Evolutionary conservation across 2,888 invertebrate species (phyloP), one percentile per base, ranked within the genome.

Genomic region (Syrista parreyssii): DNA sequence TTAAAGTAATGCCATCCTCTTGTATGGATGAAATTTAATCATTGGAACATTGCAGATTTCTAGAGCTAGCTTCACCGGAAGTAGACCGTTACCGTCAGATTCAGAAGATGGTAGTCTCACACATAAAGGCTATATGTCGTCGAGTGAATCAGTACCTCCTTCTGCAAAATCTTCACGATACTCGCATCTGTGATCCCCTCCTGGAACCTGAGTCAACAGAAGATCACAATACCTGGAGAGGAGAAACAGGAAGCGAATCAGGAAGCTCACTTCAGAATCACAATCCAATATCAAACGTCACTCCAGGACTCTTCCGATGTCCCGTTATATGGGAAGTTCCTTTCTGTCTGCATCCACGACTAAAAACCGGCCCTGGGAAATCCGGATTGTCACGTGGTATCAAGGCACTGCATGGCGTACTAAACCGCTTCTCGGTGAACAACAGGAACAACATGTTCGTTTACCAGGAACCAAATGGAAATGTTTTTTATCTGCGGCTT

Each of bases 361-460:
- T 96, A 36, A 95, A 95, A 89, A 94, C 93, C 0, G 94, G 94
- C 0, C 93, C 93, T 68, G 94, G 93, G 68, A 93, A 94, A 85
- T 93, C 93, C 0, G 93, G 93, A 0, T 90, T 94, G n/a, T 94
- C 94, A 0, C 91, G 94, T 71, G 94, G 94, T n/a, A 93, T 94
- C 72, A 93, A 94, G 88, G 95, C 95, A 4, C 90, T 96, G 74
- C 93, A 94, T 83, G 93, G 93, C 31, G 94, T 95, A 12, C 91
- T 96, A 36, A 94, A 94, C 85, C 93, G 95, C 78, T 95, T 96
- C 86, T 94, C 95, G 3, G 96, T 96, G 0, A 93, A 93, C 82
- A 96, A 96, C 87, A 92, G 96, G 69, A 94, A 92, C 82, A 96
- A 96, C 89, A 95, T 96, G 95, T 96, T 95, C 91, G 96, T 96